These are phyloP conservation scores for Epinotia demarniana DNA, from an alignment of 2,888 invertebrate genomes.

Conservation along the genomic window DNA sequence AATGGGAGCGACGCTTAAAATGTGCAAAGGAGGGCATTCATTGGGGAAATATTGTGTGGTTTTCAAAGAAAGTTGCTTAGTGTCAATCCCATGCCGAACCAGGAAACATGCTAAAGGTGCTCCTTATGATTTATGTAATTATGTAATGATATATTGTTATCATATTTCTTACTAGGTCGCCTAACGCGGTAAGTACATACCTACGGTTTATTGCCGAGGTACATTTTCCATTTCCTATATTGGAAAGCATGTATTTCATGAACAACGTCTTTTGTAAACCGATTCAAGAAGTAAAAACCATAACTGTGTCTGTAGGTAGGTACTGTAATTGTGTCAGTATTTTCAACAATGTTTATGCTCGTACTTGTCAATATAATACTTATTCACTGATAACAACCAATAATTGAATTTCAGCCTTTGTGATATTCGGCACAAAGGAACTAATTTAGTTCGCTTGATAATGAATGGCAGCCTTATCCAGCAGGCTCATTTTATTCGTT, in stretches of 20 bases:
- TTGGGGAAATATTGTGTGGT: not conserved
- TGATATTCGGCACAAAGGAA: constrained; percentile 36
- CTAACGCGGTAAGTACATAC: too few species aligned
- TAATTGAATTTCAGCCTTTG: constrained; percentile 28
- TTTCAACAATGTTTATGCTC: not conserved
- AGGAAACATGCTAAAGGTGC: not conserved
- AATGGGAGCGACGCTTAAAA: constrained; percentile 24
- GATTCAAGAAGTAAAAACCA: too few species aligned
- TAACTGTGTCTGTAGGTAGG: too few species aligned
- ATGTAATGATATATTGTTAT: too few species aligned
- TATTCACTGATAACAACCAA: constrained; percentile 16
- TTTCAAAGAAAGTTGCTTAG: not conserved
- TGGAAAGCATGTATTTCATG: too few species aligned
- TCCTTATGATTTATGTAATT: too few species aligned
- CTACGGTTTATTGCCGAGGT: too few species aligned
- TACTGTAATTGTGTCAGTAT: not conserved
- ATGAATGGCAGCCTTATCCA: constrained; percentile 51
- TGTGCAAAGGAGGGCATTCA: constrained; percentile 25
- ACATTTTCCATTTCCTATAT: too few species aligned
- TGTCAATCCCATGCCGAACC: constrained; percentile 1
- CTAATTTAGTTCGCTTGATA: constrained; percentile 42
- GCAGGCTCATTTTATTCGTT: constrained; percentile 42
- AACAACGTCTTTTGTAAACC: too few species aligned
- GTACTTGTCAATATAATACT: constrained; percentile 6
- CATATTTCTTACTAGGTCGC: too few species aligned